Evolutionary conservation across 2,888 invertebrate species (phyloP), one percentile per base, ranked within the genome.

Genomic region (Lissonota sp.): DNA sequence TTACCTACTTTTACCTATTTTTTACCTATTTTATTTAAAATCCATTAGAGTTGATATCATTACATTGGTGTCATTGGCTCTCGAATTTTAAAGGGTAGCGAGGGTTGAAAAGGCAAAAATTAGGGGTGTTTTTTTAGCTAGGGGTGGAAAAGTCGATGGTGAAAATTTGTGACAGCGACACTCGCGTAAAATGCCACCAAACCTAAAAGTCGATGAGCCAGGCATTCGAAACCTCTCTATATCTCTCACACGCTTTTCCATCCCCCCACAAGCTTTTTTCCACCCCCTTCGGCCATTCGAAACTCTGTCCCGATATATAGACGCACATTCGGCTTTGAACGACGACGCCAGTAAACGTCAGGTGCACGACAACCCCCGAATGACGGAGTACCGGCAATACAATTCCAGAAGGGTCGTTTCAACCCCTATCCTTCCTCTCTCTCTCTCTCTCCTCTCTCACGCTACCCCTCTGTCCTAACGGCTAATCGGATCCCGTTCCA

Each of bases 341-440:
- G 67, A 84, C 81, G 72, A 79, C 83, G 79, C 89, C 88, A 88
- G 91, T 90, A 91, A 90, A 90, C 86, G 91, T 92, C 91, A 90
- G 85, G 86, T 77, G 84, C 89, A 85, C 85, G 86, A 83, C 86
- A 26, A 26, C 83, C 85, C 70, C 80, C 71, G 86, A 85, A 88
- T 90, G 90, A 90, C 89, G 86, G 87, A 88, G 89, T 88, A 84
- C 85, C 87, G 79, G 76, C 85, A 85, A 86, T 87, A 86, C 87
- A 88, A 89, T 88, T 84, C 84, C 57, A 74, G 80, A 74, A 81
- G 82, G 82, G 79, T 80, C 79, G 76, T 79, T 76, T 49, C 53
- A 63, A 63, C 62, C 74, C 60, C 58, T 51, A 55, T 63, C 44
- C 7, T 51, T 58, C 49, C 16, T 51, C 42, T n/a, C 14, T 39